phyloP scores from a whole-genome alignment of 2,113 vertebrate species.

The Thunnus maccoyii region DNA sequence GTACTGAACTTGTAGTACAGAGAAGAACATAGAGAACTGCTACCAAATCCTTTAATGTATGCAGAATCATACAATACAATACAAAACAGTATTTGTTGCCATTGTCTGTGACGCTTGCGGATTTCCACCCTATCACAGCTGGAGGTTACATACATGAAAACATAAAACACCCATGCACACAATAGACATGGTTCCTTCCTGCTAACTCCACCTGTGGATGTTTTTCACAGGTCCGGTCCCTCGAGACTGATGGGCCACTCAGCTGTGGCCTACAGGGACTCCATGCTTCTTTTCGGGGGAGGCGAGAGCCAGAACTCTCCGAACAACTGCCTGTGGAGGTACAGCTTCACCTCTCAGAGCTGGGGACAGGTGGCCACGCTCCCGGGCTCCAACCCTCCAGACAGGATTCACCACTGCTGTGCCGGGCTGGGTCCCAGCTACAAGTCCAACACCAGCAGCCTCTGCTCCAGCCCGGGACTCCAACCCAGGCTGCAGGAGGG shows the following conservation, averaged over 20 bases:
- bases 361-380: slow-evolving; percentile 83
- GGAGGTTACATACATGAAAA: neutral
- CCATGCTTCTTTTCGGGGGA: slow-evolving; percentile 90
- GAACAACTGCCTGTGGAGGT: slow-evolving; percentile 86
- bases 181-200: slow-evolving; percentile 19
- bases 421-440: slow-evolving; percentile 84
- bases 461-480: neutral
- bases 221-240: slow-evolving; percentile 86
- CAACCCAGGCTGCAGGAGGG: slow-evolving; percentile 13
- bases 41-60: too few relatives aligned
- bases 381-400: slow-evolving; percentile 71
- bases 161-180: neutral
- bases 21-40: too few relatives aligned
- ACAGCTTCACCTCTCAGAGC: slow-evolving; percentile 80
- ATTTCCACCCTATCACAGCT: neutral
- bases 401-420: slow-evolving; percentile 88
- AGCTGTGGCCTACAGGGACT: slow-evolving; percentile 84
- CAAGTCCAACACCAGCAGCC: slow-evolving; percentile 23
- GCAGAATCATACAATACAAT: too few relatives aligned
- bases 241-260: slow-evolving; percentile 88
- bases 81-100: too few relatives aligned
- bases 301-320: slow-evolving; percentile 83
- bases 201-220: slow-evolving; percentile 1
- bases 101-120: too few relatives aligned
- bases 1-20: too few relatives aligned